Percentiles rank a stretch among this genome's conserved stretches.
Evolutionary conservation across 2,113 vertebrate species (phyloP).

Genomic region (Caracal caracal): DNA sequence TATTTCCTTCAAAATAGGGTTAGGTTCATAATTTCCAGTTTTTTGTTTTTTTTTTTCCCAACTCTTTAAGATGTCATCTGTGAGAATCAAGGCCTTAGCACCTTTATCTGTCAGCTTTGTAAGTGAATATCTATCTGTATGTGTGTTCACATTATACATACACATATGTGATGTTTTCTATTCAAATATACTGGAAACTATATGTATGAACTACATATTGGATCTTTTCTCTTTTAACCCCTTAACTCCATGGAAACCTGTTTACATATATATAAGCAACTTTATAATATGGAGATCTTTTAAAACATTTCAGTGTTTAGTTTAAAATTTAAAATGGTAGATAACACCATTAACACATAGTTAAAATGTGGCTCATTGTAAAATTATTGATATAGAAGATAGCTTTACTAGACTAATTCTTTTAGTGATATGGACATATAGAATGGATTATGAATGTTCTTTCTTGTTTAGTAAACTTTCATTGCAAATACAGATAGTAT

Average conservation of each 20-base stretch:
- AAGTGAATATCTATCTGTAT: not conserved
- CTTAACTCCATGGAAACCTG: not conserved
- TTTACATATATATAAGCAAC: not conserved
- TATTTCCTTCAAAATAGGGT: not conserved
- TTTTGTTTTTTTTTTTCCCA: not conserved
- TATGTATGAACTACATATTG: not conserved
- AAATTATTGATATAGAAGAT: not conserved
- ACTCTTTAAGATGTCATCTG: not conserved
- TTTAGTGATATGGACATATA: not conserved
- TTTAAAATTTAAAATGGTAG: slow-evolving; percentile 30
- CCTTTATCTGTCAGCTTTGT: not conserved
- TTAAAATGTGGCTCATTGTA: not conserved
- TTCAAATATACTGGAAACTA: not conserved
- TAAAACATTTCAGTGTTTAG: not conserved
- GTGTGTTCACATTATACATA: not conserved
- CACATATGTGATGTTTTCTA: not conserved
- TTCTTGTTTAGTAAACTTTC: not conserved
- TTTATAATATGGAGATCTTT: slow-evolving; percentile 21
- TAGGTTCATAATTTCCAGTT: not conserved
- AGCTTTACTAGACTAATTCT: not conserved
- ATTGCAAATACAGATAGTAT: slow-evolving; percentile 4
- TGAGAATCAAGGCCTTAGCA: not conserved
- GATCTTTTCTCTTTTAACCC: not conserved
- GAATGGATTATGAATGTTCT: not conserved
- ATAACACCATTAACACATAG: not conserved